A percentile compares a stretch with the other conserved stretches of the same genome.
phyloP scores from a whole-genome alignment of 2,888 invertebrate species.

The Heterodera filipjevi region DNA sequence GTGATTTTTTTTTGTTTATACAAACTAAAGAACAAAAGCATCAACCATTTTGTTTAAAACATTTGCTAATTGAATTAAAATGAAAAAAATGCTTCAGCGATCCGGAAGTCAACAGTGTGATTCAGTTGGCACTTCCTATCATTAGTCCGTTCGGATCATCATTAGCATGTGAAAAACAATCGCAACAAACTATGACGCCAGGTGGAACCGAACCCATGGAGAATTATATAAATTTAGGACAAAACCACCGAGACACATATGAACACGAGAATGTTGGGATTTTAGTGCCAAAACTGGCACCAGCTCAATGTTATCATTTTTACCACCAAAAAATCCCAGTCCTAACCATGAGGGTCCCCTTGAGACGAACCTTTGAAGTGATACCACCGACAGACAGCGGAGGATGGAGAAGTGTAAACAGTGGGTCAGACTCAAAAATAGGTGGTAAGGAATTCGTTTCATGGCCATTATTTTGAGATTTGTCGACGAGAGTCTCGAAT shows the following conservation, averaged over 20 bases:
- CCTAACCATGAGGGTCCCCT: too few relatives aligned
- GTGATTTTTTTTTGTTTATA: not conserved
- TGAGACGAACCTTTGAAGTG: not conserved
- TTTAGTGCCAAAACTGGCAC: too few relatives aligned
- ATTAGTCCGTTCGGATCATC: slow-evolving; percentile 17
- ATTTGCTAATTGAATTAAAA: not conserved
- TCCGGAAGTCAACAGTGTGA: slow-evolving; percentile 5
- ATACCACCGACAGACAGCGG: not conserved
- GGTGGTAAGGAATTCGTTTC: not conserved
- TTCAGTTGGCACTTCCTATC: slow-evolving; percentile 29
- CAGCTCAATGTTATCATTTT: too few relatives aligned
- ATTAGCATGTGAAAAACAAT: slow-evolving; percentile 15
- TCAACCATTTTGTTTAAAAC: not conserved
- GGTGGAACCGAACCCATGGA: not conserved
- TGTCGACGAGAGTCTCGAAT: not conserved
- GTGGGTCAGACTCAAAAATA: slow-evolving; percentile 4
- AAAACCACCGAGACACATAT: not conserved
- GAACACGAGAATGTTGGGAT: too few relatives aligned
- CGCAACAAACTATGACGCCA: not conserved
- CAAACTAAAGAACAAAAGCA: not conserved
- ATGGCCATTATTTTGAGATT: too few relatives aligned
- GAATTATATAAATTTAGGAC: not conserved
- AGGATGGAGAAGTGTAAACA: slow-evolving; percentile 27
- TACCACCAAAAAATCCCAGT: not conserved
- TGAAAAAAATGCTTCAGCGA: slow-evolving; percentile 23